These are phyloP conservation scores for Nanorana parkeri DNA, from an alignment of 2,113 vertebrate genomes.

Conservation along the genomic window DNA sequence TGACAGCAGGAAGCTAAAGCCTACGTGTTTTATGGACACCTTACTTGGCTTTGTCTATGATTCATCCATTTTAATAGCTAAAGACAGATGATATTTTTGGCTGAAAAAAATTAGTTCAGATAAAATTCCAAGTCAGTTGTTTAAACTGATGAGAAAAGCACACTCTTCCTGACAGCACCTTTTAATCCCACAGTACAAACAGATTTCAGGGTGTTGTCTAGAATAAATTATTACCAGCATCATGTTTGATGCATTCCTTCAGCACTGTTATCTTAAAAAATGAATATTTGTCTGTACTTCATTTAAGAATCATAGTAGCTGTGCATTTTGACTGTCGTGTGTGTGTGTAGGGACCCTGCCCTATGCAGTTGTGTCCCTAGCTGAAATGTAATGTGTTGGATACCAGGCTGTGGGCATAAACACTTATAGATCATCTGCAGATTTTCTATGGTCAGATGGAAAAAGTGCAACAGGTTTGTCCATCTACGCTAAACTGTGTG, in stretches of 20 bases:
- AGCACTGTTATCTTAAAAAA: background rate
- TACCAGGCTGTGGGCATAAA: no score
- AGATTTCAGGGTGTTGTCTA: conserved; percentile 29
- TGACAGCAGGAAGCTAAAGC: background rate
- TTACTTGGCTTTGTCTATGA: conserved; percentile 10
- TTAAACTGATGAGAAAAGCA: conserved; percentile 45
- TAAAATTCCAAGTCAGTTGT: conserved; percentile 40
- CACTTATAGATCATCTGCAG: no score
- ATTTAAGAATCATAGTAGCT: no score
- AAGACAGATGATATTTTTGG: conserved; percentile 47
- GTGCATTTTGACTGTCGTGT: no score
- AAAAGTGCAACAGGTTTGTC: no score
- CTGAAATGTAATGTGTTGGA: no score
- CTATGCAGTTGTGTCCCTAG: no score
- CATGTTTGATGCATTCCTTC: background rate
- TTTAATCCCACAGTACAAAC: conserved; percentile 44
- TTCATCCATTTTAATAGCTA: conserved; percentile 17
- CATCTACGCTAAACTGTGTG: no score
- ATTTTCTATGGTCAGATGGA: no score
- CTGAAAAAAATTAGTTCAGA: conserved; percentile 21
- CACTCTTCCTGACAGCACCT: conserved; percentile 36
- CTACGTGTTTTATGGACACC: background rate
- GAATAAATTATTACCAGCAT: conserved; percentile 17
- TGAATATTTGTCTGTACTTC: no score
- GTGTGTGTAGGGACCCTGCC: no score